Evolutionary conservation across 1,140 invertebrate species (phyloP), one percentile per base, ranked within the genome.

Genomic region (Drosophila eugracilis): DNA sequence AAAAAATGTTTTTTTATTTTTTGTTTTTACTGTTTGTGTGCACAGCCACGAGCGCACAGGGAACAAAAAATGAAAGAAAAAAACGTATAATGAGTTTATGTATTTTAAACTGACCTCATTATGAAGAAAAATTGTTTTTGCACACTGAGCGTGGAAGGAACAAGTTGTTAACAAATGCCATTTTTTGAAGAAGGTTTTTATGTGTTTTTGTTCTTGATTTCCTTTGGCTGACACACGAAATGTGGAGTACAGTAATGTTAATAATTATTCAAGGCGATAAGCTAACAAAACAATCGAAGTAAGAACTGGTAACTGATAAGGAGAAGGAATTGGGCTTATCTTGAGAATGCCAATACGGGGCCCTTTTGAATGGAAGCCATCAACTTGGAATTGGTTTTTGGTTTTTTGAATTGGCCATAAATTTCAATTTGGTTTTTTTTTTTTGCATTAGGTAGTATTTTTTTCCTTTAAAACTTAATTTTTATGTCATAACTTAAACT

Each of bases 51-150:
- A 70, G 57, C 59, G 47, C 30, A 3, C 28, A 30, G 28, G 6
- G 4, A 19, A 19, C 37, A 67, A 53, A 67, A 36, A 30, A 54
- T 47, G 3, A 28, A 7, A 5, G 0, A n/a, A 52, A 58, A 58
- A 69, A 37, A 5, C 39, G 30, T 37, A 73, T 45, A 73, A 73
- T 60, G 44, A 72, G 71, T 74, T 74, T 74, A 65, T 74, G 71
- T 74, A 75, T 74, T 74, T 74, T 74, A 74, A 62, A 73, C 66
- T 49, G 53, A 72, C 65, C 67, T 59, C 69, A 71, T 74, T 73
- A 70, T 57, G 50, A 36, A 39, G 42, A 41, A 71, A 74, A 73
- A 74, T 74, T 53, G 48, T 63, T 73, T 73, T 74, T 71, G 34
- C 60, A 65, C 60, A 65, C 41, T 19, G 10, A 22, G 60, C 36